A percentile compares a stretch with the other conserved stretches of the same genome.
These are phyloP conservation scores for Drosophila funebris DNA, from an alignment of 1,140 invertebrate species.

Conservation along the genomic window DNA sequence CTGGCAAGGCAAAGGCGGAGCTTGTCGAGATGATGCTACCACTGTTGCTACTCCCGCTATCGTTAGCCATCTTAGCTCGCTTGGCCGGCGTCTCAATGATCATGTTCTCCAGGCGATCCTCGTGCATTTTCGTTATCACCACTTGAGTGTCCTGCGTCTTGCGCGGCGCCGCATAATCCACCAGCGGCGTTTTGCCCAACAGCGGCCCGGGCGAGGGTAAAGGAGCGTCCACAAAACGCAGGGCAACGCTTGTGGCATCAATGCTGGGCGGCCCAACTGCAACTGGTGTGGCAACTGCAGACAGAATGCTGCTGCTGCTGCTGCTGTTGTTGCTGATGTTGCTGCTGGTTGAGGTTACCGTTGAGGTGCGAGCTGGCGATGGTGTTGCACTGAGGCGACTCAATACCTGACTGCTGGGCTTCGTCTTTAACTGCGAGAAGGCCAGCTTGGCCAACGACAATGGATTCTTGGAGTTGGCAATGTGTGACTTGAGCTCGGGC, in stretches of 20 bases:
- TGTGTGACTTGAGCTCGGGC: slow-evolving; percentile 84
- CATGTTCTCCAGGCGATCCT: slow-evolving; percentile 56
- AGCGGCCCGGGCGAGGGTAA: slow-evolving; percentile 91
- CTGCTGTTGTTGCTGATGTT: slow-evolving; percentile 11
- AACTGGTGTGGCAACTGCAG: neutral
- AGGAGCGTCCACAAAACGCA: slow-evolving; percentile 84
- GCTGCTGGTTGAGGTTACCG: slow-evolving; percentile 26
- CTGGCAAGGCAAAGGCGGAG: slow-evolving; percentile 24
- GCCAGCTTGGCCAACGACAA: slow-evolving; percentile 76
- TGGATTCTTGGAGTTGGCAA: slow-evolving; percentile 83
- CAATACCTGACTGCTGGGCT: slow-evolving; percentile 86
- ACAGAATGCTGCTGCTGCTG: neutral
- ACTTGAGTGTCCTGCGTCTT: slow-evolving; percentile 70
- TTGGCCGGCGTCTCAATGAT: slow-evolving; percentile 39
- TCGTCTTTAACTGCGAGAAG: slow-evolving; percentile 78
- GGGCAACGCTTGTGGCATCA: slow-evolving; percentile 31
- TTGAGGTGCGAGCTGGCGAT: slow-evolving; percentile 58
- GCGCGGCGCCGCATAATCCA: slow-evolving; percentile 85
- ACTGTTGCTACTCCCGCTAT: slow-evolving; percentile 8
- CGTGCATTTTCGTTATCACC: slow-evolving; percentile 82
- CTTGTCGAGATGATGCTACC: slow-evolving; percentile 9
- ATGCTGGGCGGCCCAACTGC: slow-evolving; percentile 16
- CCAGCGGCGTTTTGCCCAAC: slow-evolving; percentile 90
- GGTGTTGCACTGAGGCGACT: slow-evolving; percentile 69
- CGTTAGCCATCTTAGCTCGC: slow-evolving; percentile 34